Conservation (phyloP, 2,113 vertebrate species). For the Tragelaphus scriptus region DNA sequence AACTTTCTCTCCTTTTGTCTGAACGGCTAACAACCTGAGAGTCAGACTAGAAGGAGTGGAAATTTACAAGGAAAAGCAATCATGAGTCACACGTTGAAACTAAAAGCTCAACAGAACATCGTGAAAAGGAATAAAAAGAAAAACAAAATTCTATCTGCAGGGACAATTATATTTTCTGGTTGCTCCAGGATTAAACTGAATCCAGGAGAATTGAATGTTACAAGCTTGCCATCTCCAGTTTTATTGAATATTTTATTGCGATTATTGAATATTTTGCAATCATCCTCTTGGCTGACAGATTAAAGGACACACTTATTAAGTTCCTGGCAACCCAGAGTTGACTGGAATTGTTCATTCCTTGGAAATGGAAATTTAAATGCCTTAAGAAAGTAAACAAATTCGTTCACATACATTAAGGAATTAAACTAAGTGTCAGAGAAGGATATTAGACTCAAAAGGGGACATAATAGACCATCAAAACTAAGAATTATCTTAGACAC, state of each 20-base stretch:
- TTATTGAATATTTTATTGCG: conserved; percentile 60
- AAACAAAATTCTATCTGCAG: conserved; percentile 34
- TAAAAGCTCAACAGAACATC: conserved; percentile 3
- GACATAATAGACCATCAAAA: neutral
- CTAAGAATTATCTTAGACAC: neutral
- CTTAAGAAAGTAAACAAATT: conserved; percentile 25
- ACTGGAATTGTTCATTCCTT: conserved; percentile 34
- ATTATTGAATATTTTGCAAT: conserved; percentile 64
- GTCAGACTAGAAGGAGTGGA: conserved; percentile 31
- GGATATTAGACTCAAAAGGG: neutral
- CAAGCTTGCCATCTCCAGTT: conserved; percentile 47
- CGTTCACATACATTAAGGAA: neutral
- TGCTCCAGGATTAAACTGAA: conserved; percentile 62
- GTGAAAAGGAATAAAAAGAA: neutral
- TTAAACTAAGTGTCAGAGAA: neutral
- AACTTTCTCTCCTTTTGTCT: conserved; percentile 39
- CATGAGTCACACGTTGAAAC: conserved; percentile 25
- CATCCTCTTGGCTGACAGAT: conserved; percentile 54
- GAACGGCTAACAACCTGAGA: neutral
- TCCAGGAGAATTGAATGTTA: conserved; percentile 58
- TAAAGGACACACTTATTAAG: conserved; percentile 54
- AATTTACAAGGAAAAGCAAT: conserved; percentile 29
- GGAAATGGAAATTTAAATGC: conserved; percentile 21
- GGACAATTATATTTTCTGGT: conserved; percentile 59
- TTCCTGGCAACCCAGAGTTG: conserved; percentile 3